phyloP scores from a whole-genome alignment of 30 jellyfish, hydroid and myxozoan genomes.

The Aurelia sp. region DNA sequence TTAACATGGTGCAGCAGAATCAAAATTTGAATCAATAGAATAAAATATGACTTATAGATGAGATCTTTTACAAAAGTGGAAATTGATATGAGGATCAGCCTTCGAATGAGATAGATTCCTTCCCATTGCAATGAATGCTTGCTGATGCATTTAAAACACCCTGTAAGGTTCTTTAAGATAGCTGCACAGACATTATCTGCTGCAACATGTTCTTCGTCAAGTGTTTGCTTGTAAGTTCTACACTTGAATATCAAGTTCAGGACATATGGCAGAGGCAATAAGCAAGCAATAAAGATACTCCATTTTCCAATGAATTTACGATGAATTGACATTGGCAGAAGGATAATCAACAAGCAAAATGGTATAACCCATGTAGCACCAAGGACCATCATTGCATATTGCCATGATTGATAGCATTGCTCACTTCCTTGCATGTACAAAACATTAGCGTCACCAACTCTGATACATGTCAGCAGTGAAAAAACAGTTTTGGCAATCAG shows the following conservation, averaged over 20 bases:
- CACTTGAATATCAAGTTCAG: neutral
- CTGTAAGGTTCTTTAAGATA: too few species aligned
- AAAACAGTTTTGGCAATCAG: neutral
- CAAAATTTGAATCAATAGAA: too few species aligned
- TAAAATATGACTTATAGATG: too few species aligned
- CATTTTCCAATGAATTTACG: neutral
- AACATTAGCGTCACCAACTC: neutral
- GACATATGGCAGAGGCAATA: conserved; percentile 13
- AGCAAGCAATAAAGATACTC: neutral
- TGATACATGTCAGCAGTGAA: conserved; percentile 15
- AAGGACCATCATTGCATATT: conserved; percentile 4
- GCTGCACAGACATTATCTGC: too few species aligned
- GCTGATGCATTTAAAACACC: too few species aligned
- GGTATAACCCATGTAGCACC: conserved; percentile 16
- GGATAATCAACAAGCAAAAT: conserved; percentile 3
- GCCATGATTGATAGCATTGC: conserved; percentile 17
- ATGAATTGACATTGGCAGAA: neutral
- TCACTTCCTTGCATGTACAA: conserved; percentile 22
- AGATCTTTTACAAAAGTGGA: too few species aligned
- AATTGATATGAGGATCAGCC: too few species aligned
- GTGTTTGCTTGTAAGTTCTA: too few species aligned
- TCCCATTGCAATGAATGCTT: too few species aligned
- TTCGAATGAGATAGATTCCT: too few species aligned
- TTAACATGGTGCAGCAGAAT: too few species aligned
- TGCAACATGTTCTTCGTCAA: too few species aligned